Base-by-base conservation (phyloP, 23 tunicate genomes). In the Styela clava region DNA sequence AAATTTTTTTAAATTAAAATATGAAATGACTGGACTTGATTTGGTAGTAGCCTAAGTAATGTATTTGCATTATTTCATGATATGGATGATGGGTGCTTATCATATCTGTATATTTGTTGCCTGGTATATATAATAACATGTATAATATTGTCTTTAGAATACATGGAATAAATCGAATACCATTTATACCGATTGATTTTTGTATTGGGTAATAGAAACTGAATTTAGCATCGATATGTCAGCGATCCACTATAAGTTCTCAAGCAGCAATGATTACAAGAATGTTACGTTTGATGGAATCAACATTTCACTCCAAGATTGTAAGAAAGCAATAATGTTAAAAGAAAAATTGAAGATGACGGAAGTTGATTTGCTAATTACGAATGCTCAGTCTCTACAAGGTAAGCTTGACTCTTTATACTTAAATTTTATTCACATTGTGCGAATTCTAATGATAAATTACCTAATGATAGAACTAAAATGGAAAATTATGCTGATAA, bases 201-300 rank as follows among this genome's bases (percentile, higher is more conserved):
- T n/a, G n/a, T 44, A 12, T 44, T 12, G 56, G 7, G 56, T 44
- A 7, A 12, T 5, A 44, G 56, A 5, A 12, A 44, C 56, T 5
- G 7, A 44, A 44, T 5, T 44, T 12, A 44, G 7, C 56, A 5
- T 44, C 12, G 2, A 90, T 1, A 93, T 93, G 98, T 93, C 98
- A 35, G 89, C 98, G 24, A 93, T 93, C 2, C 98, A 93, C 69
- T 93, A 88, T 89, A 93, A 93, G 37, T 93, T 93, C 61, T 93
- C 98, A 36, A 84, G 93, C 74, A 87, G 93, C 69, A 88, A 80
- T 74, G 89, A 88, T 63, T 93, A 84, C 89, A 85, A 93, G 52
- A 88, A 85, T 82, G 86, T 93, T 30, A 88, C 89, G 16, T 93
- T 93, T 64, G 88, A 93, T 77, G 98, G 98, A 16, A 52, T 93